Evolutionary conservation across 2,888 invertebrate species (phyloP).

Genomic region (Bombylius major): DNA sequence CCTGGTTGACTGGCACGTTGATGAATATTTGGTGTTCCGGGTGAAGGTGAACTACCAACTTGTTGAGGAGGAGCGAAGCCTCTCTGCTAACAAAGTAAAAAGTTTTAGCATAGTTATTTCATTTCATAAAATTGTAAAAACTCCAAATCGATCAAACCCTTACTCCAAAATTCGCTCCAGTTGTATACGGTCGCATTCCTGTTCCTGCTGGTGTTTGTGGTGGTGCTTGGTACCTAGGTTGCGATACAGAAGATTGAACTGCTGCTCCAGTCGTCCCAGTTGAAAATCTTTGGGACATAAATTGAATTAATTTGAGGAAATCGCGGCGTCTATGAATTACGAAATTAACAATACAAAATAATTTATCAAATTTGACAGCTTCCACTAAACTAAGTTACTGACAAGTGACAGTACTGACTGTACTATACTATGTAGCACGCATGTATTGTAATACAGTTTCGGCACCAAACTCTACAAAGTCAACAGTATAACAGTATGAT

Average conservation of each 20-base stretch:
- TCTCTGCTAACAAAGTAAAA: conserved; percentile 38
- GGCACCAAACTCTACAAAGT: too few species aligned
- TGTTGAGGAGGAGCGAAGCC: conserved; percentile 56
- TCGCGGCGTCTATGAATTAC: too few species aligned
- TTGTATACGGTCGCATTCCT: conserved; percentile 32
- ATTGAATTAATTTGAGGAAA: not conserved
- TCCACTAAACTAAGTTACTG: too few species aligned
- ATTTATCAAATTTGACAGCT: too few species aligned
- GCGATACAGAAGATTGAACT: conserved; percentile 25
- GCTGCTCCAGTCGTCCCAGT: conserved; percentile 12
- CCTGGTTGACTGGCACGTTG: conserved; percentile 39
- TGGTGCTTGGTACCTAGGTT: conserved; percentile 31
- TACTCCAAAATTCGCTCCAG: conserved; percentile 66
- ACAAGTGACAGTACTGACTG: too few species aligned
- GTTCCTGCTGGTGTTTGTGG: conserved; percentile 25
- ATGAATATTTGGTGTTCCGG: conserved; percentile 44
- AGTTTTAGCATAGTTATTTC: not conserved
- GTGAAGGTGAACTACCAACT: conserved; percentile 38
- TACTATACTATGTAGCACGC: too few species aligned
- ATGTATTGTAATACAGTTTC: too few species aligned
- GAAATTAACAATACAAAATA: too few species aligned
- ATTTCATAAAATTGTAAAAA: not conserved
- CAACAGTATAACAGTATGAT: too few species aligned
- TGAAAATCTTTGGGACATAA: conserved; percentile 18
- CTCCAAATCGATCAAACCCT: conserved; percentile 21